A percentile compares a stretch with the other conserved stretches of the same genome.
These are phyloP conservation scores for Dendrolimus houi DNA, from an alignment of 2,888 invertebrate genomes.

Conservation along the genomic window DNA sequence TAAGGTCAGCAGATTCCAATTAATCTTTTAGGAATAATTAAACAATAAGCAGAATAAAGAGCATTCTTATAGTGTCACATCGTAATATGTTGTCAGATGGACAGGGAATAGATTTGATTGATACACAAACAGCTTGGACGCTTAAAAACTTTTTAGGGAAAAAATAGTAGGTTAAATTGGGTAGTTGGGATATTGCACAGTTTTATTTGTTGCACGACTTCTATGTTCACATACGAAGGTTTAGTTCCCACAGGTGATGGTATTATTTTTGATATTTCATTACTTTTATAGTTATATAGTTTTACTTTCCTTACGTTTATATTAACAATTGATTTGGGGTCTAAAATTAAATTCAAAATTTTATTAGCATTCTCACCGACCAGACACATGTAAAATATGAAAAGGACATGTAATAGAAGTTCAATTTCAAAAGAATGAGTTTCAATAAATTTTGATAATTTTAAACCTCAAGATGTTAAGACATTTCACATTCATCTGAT, in stretches of 20 bases:
- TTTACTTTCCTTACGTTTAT: too few relatives aligned
- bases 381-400: too few relatives aligned
- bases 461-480: conserved; percentile 8
- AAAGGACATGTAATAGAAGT: too few relatives aligned
- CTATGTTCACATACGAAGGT: conserved; percentile 38
- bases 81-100: not conserved
- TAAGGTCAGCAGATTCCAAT: too few relatives aligned
- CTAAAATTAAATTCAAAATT: conserved; percentile 9
- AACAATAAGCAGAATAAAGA: too few relatives aligned
- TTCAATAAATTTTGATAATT: not conserved
- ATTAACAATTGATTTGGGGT: conserved; percentile 13
- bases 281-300: not conserved
- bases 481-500: not conserved
- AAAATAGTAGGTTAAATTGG: conserved; percentile 22
- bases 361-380: too few relatives aligned
- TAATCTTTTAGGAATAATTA: too few relatives aligned
- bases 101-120: conserved; percentile 1
- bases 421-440: too few relatives aligned
- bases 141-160: not conserved
- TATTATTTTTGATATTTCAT: conserved; percentile 19
- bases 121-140: not conserved
- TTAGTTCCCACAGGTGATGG: conserved; percentile 43
- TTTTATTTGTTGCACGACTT: conserved; percentile 57
- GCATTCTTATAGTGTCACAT: too few relatives aligned
- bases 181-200: conserved; percentile 53